These are phyloP conservation scores for Danionella dracula DNA, from an alignment of 2,797 vertebrate genomes.

Conservation along the genomic window DNA sequence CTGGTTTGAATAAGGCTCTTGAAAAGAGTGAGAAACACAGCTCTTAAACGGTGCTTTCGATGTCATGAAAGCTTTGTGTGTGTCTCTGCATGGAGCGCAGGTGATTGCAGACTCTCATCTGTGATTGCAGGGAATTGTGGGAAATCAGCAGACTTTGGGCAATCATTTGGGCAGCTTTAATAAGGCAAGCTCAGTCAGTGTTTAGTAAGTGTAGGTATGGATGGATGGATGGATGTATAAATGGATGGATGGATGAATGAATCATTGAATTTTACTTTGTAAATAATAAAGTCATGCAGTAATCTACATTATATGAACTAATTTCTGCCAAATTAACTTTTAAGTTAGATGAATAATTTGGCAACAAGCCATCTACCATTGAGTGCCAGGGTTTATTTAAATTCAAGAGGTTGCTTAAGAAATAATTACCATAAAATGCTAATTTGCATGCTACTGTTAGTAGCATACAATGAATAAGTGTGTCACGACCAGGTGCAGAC, in stretches of 20 bases:
- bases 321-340: too few relatives aligned
- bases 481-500: too few relatives aligned
- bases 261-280: background rate
- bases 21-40: background rate
- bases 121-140: constrained; percentile 43
- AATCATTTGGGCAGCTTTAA: constrained; percentile 37
- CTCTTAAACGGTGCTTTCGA: background rate
- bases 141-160: constrained; percentile 40
- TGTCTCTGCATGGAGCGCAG: background rate
- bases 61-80: constrained; percentile 3
- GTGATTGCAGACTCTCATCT: constrained; percentile 31
- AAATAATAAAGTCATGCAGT: too few relatives aligned
- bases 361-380: too few relatives aligned
- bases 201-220: background rate
- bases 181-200: constrained; percentile 29
- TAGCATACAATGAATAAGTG: too few relatives aligned
- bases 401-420: too few relatives aligned
- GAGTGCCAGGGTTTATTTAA: too few relatives aligned
- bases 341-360: too few relatives aligned
- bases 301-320: too few relatives aligned
- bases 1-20: background rate
- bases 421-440: too few relatives aligned
- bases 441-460: too few relatives aligned
- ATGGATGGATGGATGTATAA: background rate
- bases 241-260: background rate